Conservation (phyloP, 2,888 invertebrate species). For the Meta bourneti region DNA sequence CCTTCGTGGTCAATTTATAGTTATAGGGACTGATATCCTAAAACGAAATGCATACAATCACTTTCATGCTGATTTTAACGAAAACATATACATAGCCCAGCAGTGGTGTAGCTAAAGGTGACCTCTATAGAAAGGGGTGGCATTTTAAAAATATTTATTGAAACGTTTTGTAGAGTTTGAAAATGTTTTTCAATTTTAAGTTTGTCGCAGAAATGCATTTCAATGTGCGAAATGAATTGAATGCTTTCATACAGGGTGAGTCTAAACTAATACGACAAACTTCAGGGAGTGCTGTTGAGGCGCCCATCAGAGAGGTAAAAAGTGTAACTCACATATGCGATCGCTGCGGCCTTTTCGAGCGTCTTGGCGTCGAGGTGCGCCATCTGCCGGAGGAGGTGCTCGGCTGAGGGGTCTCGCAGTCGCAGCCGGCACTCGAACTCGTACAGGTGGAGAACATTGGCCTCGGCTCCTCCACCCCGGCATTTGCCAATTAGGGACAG, state of each 20-base stretch:
- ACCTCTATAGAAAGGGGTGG: too few relatives aligned
- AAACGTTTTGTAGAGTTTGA: too few relatives aligned
- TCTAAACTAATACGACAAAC: too few relatives aligned
- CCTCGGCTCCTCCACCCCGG: not conserved
- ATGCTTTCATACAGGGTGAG: too few relatives aligned
- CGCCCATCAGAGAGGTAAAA: not conserved
- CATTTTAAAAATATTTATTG: too few relatives aligned
- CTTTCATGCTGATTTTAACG: too few relatives aligned
- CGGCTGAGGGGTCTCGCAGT: not conserved
- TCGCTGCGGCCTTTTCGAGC: conserved; percentile 33
- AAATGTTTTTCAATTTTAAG: too few relatives aligned
- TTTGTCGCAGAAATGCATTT: too few relatives aligned
- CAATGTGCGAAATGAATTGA: too few relatives aligned
- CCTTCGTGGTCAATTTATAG: not conserved
- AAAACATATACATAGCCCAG: too few relatives aligned
- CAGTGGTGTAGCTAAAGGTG: too few relatives aligned
- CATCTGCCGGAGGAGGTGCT: not conserved
- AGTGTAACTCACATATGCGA: conserved; percentile 39
- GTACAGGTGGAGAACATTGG: conserved; percentile 21
- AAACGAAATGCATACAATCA: not conserved
- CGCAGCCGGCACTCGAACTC: conserved; percentile 36
- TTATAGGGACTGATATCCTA: conserved; percentile 6
- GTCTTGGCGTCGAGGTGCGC: conserved; percentile 34
- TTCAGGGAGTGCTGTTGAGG: not conserved
- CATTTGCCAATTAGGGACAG: conserved; percentile 8